A percentile compares a stretch with the other conserved stretches of the same genome.
phyloP scores from a whole-genome alignment of 2,797 vertebrate genomes.

The Malurus leucopterus region DNA sequence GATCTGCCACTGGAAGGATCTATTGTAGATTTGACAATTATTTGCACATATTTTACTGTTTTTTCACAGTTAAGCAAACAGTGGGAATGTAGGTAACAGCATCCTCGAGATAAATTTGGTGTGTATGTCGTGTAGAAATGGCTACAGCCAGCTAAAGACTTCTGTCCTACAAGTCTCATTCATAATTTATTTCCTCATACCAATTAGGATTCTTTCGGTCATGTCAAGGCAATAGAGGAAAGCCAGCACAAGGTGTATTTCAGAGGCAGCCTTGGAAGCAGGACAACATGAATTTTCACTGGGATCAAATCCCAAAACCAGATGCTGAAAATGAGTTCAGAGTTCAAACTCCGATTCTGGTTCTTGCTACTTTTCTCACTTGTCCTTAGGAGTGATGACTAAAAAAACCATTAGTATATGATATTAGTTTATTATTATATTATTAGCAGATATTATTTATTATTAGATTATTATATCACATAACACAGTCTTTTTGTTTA shows the following conservation, averaged over 20 bases:
- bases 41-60: not conserved
- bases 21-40: not conserved
- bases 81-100: not conserved
- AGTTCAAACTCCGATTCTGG: not conserved
- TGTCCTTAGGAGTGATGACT: not conserved
- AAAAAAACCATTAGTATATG: not conserved
- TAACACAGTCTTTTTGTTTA: not conserved
- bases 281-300: not conserved
- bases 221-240: not conserved
- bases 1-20: not conserved
- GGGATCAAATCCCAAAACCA: constrained; percentile 11
- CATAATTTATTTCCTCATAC: not conserved
- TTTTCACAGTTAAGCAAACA: not conserved
- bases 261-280: not conserved
- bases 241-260: not conserved
- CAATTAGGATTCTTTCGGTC: not conserved
- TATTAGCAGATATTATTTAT: no score
- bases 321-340: not conserved
- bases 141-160: not conserved
- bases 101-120: not conserved
- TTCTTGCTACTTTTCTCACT: not conserved
- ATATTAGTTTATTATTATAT: not conserved
- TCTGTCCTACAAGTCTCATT: not conserved
- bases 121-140: not conserved
- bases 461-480: not conserved